These are phyloP conservation scores for Drosophila jambulina DNA, from an alignment of 1,140 invertebrate species.

Conservation along the genomic window DNA sequence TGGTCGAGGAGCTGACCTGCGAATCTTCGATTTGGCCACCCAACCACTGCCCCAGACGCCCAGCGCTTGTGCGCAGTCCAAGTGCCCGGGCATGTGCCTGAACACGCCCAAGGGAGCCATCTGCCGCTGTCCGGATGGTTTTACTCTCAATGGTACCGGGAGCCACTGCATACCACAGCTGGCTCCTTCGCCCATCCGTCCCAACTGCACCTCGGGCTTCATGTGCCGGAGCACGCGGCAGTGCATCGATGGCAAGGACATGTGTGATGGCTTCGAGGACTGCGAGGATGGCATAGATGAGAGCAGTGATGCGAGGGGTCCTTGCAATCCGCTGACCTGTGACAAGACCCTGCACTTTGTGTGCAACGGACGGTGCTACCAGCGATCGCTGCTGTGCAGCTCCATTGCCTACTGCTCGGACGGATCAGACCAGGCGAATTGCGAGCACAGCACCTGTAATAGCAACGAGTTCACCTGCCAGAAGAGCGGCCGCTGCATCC, in stretches of 20 bases:
- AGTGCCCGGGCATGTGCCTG: slow-evolving; percentile 81
- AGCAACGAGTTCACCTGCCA: slow-evolving; percentile 88
- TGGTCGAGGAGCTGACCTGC: slow-evolving; percentile 61
- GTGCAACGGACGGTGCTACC: slow-evolving; percentile 88
- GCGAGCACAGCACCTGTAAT: slow-evolving; percentile 86
- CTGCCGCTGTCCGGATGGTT: slow-evolving; percentile 81
- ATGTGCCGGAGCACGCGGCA: slow-evolving; percentile 61
- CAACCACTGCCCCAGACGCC: slow-evolving; percentile 52
- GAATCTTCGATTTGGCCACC: slow-evolving; percentile 69
- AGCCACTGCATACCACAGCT: slow-evolving; percentile 75
- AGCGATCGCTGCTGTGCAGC: slow-evolving; percentile 89
- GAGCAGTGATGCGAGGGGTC: slow-evolving; percentile 85
- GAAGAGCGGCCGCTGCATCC: slow-evolving; percentile 89
- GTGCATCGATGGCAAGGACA: slow-evolving; percentile 86
- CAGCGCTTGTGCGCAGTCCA: slow-evolving; percentile 69
- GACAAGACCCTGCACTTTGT: slow-evolving; percentile 82
- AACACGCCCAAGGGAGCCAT: slow-evolving; percentile 77
- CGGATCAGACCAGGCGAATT: slow-evolving; percentile 87
- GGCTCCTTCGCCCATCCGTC: slow-evolving; percentile 25
- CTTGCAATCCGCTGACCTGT: slow-evolving; percentile 66
- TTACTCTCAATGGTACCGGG: slow-evolving; percentile 73
- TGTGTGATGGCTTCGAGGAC: slow-evolving; percentile 93
- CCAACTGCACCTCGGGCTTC: slow-evolving; percentile 71
- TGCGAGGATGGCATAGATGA: slow-evolving; percentile 95
- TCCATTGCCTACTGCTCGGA: slow-evolving; percentile 88